Conservation (phyloP, 2,888 invertebrate species). For the Leptopilina drosophilae region DNA sequence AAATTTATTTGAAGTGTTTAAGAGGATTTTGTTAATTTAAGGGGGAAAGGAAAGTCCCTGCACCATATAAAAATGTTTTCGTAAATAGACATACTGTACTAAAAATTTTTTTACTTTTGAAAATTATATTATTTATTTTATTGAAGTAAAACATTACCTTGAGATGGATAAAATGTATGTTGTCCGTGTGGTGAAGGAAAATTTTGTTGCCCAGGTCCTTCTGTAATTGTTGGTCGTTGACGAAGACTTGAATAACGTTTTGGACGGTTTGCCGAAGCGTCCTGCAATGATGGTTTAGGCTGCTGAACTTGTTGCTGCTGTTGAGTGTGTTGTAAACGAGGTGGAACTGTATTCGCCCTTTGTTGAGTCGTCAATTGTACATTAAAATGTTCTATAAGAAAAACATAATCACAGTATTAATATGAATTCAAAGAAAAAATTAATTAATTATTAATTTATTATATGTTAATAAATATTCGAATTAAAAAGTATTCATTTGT, state of each 20-base stretch:
- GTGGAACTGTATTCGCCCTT: slow-evolving; percentile 68
- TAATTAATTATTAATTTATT: too few relatives aligned
- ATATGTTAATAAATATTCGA: too few relatives aligned
- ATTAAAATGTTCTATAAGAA: slow-evolving; percentile 71
- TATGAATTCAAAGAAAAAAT: not conserved
- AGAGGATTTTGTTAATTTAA: too few relatives aligned
- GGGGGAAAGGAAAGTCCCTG: too few relatives aligned
- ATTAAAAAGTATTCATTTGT: too few relatives aligned
- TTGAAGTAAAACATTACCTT: slow-evolving; percentile 65
- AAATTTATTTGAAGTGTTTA: too few relatives aligned
- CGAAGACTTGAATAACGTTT: slow-evolving; percentile 85
- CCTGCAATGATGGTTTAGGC: slow-evolving; percentile 54
- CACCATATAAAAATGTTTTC: too few relatives aligned
- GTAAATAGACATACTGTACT: too few relatives aligned
- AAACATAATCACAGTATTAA: not conserved
- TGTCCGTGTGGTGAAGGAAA: slow-evolving; percentile 70
- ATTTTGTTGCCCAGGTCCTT: slow-evolving; percentile 68
- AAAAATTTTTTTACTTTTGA: not conserved
- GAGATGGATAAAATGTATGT: slow-evolving; percentile 73
- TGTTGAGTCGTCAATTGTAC: slow-evolving; percentile 71
- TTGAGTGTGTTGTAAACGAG: slow-evolving; percentile 74
- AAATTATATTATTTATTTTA: not conserved
- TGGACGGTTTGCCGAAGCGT: slow-evolving; percentile 78
- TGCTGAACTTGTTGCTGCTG: slow-evolving; percentile 62
- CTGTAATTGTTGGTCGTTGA: slow-evolving; percentile 77